Base-by-base conservation (phyloP, 2,797 vertebrate genomes). In the Catostomus latipinnis region DNA sequence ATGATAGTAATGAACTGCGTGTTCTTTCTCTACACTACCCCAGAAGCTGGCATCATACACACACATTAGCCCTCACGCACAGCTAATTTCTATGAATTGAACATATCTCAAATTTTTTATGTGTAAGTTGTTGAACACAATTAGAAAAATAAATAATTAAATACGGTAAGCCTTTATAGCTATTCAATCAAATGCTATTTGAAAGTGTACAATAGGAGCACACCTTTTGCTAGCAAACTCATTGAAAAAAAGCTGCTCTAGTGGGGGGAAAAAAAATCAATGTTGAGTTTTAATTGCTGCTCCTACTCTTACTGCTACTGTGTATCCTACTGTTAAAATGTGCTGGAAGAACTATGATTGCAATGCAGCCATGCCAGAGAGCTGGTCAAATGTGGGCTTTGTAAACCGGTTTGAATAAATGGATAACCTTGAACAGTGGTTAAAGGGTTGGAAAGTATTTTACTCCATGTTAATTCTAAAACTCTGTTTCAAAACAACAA, bases 1-100 rank as follows among this genome's bases (percentile, higher is more conserved):
- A 54, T 62, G 82, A 78, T 84, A 81, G 71, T 61, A 71, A 67
- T 53, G 82, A 71, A 84, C 82, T 63, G 2, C 9, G 54, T 86
- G 82, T 86, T 80, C 82, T 48, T 50, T 63, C n/a, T 71, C 43
- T 45, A 50, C 46, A 65, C 9, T 34, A 61, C 46, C 11, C 9
- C 13, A 58, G 11, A 82, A 53, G 60, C 62, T 58, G 48, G 48
- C 75, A 60, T 60, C 3, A 2, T 3, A 71, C 62, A n/a, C 48
- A 13, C 50, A 43, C 50, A 52, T 34, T 34, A 34, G 34, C 34
- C 34, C 34, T 34, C 14, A 68, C 1, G 49, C 66, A 52, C 45
- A 34, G 1, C 34, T 34, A 34, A 34, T 34, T 34, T 34, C 34
- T 34, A 34, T 34, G 34, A 34, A 34, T 34, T 34, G 34, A 4